A percentile compares a stretch with the other conserved stretches of the same genome.
These are phyloP conservation scores for Aethes cnicana DNA, from an alignment of 2,888 invertebrate species.

Conservation along the genomic window DNA sequence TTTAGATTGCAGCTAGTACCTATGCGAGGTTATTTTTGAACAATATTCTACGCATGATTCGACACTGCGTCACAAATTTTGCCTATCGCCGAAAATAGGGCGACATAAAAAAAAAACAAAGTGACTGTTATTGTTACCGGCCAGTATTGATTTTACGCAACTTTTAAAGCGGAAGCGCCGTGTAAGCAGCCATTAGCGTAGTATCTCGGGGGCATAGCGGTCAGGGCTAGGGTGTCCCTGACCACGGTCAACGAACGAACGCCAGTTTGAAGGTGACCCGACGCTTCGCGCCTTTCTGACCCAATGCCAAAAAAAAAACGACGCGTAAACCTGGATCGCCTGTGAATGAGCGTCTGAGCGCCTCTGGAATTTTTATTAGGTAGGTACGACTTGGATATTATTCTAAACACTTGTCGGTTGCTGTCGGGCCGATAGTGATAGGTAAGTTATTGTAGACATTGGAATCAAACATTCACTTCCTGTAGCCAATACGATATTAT, in stretches of 20 bases:
- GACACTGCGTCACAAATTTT: no score
- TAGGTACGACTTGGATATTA: not conserved
- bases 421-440: not conserved
- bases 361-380: not conserved
- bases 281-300: conserved; percentile 36
- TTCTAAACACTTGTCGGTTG: not conserved
- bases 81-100: no score
- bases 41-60: no score
- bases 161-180: conserved; percentile 10
- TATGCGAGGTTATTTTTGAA: not conserved
- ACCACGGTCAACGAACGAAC: conserved; percentile 78
- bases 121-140: no score
- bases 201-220: conserved; percentile 42
- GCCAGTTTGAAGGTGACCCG: conserved; percentile 75
- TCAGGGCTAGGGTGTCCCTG: conserved; percentile 71
- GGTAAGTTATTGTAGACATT: no score
- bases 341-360: conserved; percentile 1
- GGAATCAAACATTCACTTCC: no score
- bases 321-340: conserved; percentile 1
- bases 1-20: not conserved
- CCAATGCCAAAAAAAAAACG: conserved; percentile 19
- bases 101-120: no score
- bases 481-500: no score
- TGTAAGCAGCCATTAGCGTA: conserved; percentile 45
- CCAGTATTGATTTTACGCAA: not conserved